These are phyloP conservation scores for Ornithorhynchus anatinus DNA, from an alignment of 2,113 vertebrate genomes.

Conservation along the genomic window DNA sequence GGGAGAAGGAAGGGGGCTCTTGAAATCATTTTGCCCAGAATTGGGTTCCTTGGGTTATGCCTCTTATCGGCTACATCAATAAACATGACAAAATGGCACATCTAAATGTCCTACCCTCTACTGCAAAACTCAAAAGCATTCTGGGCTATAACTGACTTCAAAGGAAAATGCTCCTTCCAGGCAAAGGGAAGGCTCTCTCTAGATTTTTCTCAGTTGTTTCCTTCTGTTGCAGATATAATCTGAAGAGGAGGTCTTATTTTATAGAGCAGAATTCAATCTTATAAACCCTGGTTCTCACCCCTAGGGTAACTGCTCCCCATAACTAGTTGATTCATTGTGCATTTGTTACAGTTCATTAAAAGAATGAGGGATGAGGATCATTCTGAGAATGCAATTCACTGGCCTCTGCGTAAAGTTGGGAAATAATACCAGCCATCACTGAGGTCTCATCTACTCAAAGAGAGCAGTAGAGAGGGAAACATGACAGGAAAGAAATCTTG, in stretches of 20 bases:
- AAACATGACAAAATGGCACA: neutral
- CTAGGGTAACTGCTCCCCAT: slow-evolving; percentile 10
- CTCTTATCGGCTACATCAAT: neutral
- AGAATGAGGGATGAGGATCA: slow-evolving; percentile 33
- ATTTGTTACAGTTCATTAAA: slow-evolving; percentile 51
- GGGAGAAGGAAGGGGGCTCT: neutral
- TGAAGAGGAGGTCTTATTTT: slow-evolving; percentile 29
- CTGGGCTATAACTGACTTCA: neutral
- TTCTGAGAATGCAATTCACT: slow-evolving; percentile 24
- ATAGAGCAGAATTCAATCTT: slow-evolving; percentile 30
- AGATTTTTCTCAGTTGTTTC: neutral
- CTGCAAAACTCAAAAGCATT: neutral
- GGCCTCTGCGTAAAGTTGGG: slow-evolving; percentile 4
- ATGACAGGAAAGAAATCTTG: neutral
- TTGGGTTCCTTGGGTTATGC: neutral
- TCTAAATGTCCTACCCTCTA: neutral
- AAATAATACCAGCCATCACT: slow-evolving; percentile 24
- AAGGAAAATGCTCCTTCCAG: too few relatives aligned
- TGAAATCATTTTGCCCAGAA: neutral
- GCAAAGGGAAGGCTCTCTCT: too few relatives aligned
- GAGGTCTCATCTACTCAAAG: slow-evolving; percentile 1
- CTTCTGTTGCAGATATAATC: slow-evolving; percentile 29
- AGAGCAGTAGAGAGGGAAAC: neutral
- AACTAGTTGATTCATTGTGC: slow-evolving; percentile 35
- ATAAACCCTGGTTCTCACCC: slow-evolving; percentile 1